A percentile compares a stretch with the other conserved stretches of the same genome.
phyloP scores from a whole-genome alignment of 2,797 vertebrate genomes.

The Falco biarmicus region DNA sequence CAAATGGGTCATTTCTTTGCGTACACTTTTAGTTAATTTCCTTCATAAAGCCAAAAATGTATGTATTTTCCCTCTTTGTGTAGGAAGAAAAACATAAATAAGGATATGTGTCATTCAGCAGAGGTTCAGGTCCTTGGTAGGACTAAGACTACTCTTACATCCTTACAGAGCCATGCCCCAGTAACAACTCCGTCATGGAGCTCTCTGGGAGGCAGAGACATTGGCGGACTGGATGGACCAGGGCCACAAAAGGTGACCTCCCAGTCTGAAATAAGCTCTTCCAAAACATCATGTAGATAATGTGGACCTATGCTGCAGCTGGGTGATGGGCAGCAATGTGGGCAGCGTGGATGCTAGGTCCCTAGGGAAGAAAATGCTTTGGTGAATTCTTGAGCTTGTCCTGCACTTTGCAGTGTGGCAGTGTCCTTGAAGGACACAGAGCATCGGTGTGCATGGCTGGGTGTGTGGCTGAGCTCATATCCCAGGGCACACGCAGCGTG shows the following conservation, averaged over 20 bases:
- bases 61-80: not conserved
- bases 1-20: not conserved
- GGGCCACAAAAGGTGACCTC: not conserved
- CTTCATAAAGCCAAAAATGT: not conserved
- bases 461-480: accelerated
- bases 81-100: not conserved
- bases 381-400: not conserved
- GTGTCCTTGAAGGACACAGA: not conserved
- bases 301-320: not conserved
- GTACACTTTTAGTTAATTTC: not conserved
- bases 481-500: accelerated
- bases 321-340: accelerated
- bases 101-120: not conserved
- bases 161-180: not conserved
- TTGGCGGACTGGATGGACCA: not conserved
- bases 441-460: not conserved
- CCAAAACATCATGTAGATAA: accelerated
- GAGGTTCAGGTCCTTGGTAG: not conserved
- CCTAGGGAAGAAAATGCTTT: not conserved
- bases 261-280: not conserved
- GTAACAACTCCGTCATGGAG: not conserved
- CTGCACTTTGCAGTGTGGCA: not conserved
- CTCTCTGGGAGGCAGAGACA: not conserved
- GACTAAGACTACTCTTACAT: not conserved
- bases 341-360: accelerated